phyloP scores from a whole-genome alignment of 2,797 vertebrate species.

The Pogoniulus pusillus region DNA sequence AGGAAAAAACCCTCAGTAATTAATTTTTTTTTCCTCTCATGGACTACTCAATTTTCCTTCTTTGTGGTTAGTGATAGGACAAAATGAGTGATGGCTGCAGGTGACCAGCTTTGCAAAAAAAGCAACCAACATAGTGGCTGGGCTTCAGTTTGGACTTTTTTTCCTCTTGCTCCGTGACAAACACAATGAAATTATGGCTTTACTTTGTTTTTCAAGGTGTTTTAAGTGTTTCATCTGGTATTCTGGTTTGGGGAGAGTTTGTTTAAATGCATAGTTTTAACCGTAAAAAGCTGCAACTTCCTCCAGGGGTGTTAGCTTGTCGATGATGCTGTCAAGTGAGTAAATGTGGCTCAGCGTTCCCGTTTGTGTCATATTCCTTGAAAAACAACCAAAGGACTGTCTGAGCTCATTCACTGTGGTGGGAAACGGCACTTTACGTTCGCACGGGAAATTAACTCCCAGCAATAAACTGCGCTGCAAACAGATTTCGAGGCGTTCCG shows the following conservation, averaged over 20 bases:
- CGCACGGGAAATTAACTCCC: accelerated
- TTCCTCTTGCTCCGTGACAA: background rate
- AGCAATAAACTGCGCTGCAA: background rate
- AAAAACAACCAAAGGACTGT: accelerated
- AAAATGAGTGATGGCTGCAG: background rate
- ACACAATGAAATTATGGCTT: accelerated
- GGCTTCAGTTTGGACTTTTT: background rate
- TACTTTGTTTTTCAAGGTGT: background rate
- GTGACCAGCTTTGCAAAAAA: background rate
- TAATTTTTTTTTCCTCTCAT: background rate
- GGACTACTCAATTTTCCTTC: background rate
- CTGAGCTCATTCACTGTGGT: accelerated
- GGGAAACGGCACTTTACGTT: accelerated
- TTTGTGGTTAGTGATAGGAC: background rate
- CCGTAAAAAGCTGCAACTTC: background rate
- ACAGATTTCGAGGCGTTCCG: accelerated
- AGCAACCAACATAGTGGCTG: background rate
- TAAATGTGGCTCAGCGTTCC: accelerated
- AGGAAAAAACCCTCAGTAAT: background rate
- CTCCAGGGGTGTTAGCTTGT: accelerated
- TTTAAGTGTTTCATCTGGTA: background rate
- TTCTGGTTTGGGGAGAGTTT: accelerated
- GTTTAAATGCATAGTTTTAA: too few relatives aligned
- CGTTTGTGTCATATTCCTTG: accelerated
- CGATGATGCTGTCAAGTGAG: background rate